phyloP scores from a whole-genome alignment of 1,140 invertebrate genomes.

The Conus ventricosus region DNA sequence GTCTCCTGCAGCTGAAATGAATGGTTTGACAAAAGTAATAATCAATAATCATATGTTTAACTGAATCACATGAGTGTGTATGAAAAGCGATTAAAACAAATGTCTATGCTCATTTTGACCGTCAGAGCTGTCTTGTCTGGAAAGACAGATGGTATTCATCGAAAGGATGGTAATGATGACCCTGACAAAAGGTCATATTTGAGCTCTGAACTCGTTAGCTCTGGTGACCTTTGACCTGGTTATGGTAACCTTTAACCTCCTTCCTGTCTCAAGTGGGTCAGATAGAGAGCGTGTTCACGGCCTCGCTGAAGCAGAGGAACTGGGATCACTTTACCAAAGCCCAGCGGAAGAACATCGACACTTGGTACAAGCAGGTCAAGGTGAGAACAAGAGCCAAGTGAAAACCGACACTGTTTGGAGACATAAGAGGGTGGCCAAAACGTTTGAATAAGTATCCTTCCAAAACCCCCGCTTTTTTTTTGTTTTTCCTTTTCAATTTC shows the following conservation, averaged over 20 bases:
- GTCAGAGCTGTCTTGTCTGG: no score
- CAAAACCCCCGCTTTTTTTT: no score
- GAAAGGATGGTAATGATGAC: constrained; percentile 2
- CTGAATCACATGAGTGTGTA: no score
- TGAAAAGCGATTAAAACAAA: no score
- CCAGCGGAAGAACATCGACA: constrained; percentile 97
- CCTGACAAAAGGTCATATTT: neutral
- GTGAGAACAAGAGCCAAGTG: constrained; percentile 81
- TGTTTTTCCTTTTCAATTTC: no score
- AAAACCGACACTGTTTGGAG: neutral
- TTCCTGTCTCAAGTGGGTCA: constrained; percentile 86
- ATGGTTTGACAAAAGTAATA: no score
- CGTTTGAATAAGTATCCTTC: neutral
- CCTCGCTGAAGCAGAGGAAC: constrained; percentile 96
- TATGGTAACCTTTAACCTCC: constrained; percentile 19
- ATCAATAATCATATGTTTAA: no score
- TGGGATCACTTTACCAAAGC: constrained; percentile 99
- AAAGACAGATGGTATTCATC: neutral
- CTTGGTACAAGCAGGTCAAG: constrained; percentile 97
- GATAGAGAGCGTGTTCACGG: constrained; percentile 96
- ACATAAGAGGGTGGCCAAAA: neutral
- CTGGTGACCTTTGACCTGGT: constrained; percentile 7
- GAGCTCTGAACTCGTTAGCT: neutral
- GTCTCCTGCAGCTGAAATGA: no score
- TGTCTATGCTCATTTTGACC: no score